Evolutionary conservation across 2,888 invertebrate genomes (phyloP), one percentile per base, ranked within the genome.

Genomic region (Drosophila vallismaia): DNA sequence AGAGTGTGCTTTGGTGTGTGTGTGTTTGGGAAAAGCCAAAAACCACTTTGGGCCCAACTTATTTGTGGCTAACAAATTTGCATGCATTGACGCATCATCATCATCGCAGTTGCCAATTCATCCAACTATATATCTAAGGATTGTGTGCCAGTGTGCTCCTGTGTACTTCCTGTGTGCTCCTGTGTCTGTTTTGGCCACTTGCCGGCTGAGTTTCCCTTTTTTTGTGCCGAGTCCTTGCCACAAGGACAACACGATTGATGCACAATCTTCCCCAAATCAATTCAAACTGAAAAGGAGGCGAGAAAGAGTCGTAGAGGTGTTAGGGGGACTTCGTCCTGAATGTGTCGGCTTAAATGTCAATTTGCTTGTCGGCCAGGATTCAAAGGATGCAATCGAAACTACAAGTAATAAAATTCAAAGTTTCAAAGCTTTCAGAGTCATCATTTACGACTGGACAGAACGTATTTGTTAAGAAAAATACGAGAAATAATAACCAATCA

Each of bases 1-100:
- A 33, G 42, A 58, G 29, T 29, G 26, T 10, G 45, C 19, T 14
- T 14, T 31, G 42, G 42, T 31, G 26, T 44, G 58, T 44, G 58
- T 53, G 54, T 42, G 46, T 36, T 33, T 8, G 31, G 55, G 55
- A 62, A 73, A 76, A 51, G 57, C 48, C 66, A 50, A 75, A 72
- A 84, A 86, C 84, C 84, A 86, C 81, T 76, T 76, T 80, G 71
- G 63, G 38, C 69, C 82, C 78, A 86, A 84, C 81, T 86, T 80
- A 86, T 83, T 82, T 82, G 86, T 83, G 82, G 82, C 74, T 64
- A 77, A 66, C 72, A 71, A 82, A 83, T 82, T 80, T 82, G 77
- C 82, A 76, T 74, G 64, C 83, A 76, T 82, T 81, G 82, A 74
- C 68, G 78, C 78, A 79, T 80, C 75, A 80, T 80, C 75, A 80